A percentile compares a stretch with the other conserved stretches of the same genome.
phyloP scores from a whole-genome alignment of 92 coral and sea anemone species.

The Phenganax stokvisi region DNA sequence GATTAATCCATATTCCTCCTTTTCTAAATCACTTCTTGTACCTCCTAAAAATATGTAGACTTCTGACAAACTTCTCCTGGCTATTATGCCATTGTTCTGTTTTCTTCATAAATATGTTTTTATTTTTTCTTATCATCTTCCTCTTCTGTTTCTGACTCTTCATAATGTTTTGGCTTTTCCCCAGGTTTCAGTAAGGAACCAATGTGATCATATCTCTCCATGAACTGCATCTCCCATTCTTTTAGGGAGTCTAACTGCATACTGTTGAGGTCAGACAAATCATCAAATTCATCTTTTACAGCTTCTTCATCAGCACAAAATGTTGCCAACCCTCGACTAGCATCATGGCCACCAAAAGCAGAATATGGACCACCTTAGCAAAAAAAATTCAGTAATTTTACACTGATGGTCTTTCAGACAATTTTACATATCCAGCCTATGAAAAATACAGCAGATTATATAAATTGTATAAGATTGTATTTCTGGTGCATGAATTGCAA shows the following conservation, averaged over 20 bases:
- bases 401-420: neutral
- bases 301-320: conserved; percentile 86
- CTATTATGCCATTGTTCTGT: neutral
- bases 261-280: conserved; percentile 87
- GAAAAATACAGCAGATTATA: too few relatives aligned
- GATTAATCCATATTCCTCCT: neutral
- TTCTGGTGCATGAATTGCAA: too few relatives aligned
- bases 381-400: neutral
- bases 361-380: conserved; percentile 86
- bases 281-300: conserved; percentile 82
- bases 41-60: neutral
- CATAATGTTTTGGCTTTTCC: conserved; percentile 88
- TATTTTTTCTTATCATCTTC: conserved; percentile 68
- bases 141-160: conserved; percentile 92
- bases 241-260: conserved; percentile 94
- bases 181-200: conserved; percentile 86
- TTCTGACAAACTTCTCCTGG: neutral
- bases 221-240: conserved; percentile 96
- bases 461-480: too few relatives aligned
- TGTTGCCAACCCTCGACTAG: conserved; percentile 97
- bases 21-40: neutral
- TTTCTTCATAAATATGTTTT: neutral
- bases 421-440: neutral
- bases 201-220: conserved; percentile 86
- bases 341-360: conserved; percentile 97